Evolutionary conservation across 2,888 invertebrate species (phyloP).

Genomic region (Dynastes hyllus): DNA sequence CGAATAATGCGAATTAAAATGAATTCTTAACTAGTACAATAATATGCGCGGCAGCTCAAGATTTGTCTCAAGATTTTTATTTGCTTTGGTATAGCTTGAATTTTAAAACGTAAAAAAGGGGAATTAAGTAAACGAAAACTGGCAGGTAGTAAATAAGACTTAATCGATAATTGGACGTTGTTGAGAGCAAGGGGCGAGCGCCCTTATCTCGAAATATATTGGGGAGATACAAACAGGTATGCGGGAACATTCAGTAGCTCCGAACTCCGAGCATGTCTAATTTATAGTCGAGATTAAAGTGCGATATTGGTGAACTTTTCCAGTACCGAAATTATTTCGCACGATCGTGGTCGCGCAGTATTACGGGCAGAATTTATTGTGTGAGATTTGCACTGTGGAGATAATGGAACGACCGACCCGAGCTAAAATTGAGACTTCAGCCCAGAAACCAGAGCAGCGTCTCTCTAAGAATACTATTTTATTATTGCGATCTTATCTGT

Average conservation of each 20-base stretch:
- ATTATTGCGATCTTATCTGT: conserved; percentile 24
- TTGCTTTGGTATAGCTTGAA: conserved; percentile 19
- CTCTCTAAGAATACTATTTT: conserved; percentile 24
- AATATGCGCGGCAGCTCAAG: too few relatives aligned
- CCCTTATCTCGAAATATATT: conserved; percentile 56
- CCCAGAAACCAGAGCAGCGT: conserved; percentile 10
- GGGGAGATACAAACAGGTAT: conserved; percentile 54
- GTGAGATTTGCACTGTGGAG: conserved; percentile 41
- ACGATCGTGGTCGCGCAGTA: conserved; percentile 35
- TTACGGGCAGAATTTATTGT: conserved; percentile 38
- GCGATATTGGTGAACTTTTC: conserved; percentile 50
- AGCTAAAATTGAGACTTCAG: conserved; percentile 42
- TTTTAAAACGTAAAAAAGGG: conserved; percentile 34
- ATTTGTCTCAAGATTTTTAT: conserved; percentile 24
- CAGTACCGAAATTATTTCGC: conserved; percentile 51
- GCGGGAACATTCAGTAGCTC: conserved; percentile 55
- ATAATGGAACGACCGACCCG: conserved; percentile 18
- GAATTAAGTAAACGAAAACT: conserved; percentile 41
- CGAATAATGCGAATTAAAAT: background rate
- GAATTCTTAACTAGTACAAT: too few relatives aligned
- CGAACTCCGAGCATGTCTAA: conserved; percentile 53
- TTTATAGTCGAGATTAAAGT: conserved; percentile 54
- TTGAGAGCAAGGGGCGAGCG: conserved; percentile 51
- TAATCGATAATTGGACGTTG: conserved; percentile 55
- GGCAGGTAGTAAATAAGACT: conserved; percentile 52